Percentiles rank a stretch among this genome's conserved stretches.
Conservation (phyloP, 2,888 invertebrate genomes). For the Polyploca ridens region DNA sequence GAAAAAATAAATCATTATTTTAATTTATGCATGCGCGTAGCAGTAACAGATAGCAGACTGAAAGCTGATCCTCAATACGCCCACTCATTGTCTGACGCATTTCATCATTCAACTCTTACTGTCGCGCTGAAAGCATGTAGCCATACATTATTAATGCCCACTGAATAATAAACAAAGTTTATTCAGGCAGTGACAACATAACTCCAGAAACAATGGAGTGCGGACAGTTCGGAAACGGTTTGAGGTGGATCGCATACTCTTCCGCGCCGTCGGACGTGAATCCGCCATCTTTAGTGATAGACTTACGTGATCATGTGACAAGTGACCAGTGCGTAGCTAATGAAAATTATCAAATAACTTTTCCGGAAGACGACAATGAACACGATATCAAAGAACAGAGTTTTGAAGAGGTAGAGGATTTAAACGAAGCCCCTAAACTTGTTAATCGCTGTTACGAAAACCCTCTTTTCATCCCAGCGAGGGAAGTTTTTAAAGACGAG, state of each 20-base stretch:
- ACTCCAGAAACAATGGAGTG: conserved; percentile 65
- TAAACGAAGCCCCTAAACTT: conserved; percentile 49
- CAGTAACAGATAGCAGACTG: conserved; percentile 58
- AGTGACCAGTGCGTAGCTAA: conserved; percentile 49
- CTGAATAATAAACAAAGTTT: conserved; percentile 48
- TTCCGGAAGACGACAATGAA: conserved; percentile 61
- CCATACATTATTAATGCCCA: conserved; percentile 35
- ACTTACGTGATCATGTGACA: conserved; percentile 42
- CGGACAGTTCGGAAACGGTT: conserved; percentile 58
- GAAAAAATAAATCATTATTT: background rate
- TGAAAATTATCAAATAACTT: conserved; percentile 68
- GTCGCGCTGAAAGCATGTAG: conserved; percentile 32
- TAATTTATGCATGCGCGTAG: conserved; percentile 30
- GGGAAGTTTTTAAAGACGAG: conserved; percentile 68
- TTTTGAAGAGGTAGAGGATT: conserved; percentile 35
- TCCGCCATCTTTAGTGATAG: conserved; percentile 52
- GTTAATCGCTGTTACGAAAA: conserved; percentile 67
- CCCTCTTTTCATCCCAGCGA: conserved; percentile 67
- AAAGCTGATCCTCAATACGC: conserved; percentile 69
- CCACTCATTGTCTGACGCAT: conserved; percentile 57
- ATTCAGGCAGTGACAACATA: conserved; percentile 41
- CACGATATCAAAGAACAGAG: conserved; percentile 45
- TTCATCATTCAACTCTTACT: conserved; percentile 47
- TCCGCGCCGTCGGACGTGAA: conserved; percentile 44
- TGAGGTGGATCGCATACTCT: conserved; percentile 64